These are phyloP conservation scores for Ceyx melanurus DNA, from an alignment of 2,113 vertebrate species.

Conservation along the genomic window DNA sequence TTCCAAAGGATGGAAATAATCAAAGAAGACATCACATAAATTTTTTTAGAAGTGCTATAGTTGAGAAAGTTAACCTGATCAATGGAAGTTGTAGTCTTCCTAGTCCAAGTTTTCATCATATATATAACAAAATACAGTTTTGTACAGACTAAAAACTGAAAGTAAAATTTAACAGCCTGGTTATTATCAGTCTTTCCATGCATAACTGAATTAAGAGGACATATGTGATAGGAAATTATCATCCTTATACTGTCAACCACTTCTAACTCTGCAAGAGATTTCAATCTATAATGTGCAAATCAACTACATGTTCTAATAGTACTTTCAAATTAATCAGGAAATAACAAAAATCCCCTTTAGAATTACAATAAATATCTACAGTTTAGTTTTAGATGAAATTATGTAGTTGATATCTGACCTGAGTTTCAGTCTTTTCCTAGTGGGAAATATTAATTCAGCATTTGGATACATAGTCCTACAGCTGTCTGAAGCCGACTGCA, in stretches of 20 bases:
- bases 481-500: slow-evolving; percentile 16
- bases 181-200: background rate
- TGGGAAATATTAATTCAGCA: slow-evolving; percentile 58
- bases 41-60: background rate
- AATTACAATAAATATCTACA: slow-evolving; percentile 29
- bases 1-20: background rate
- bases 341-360: background rate
- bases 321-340: background rate
- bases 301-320: background rate
- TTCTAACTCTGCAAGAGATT: slow-evolving; percentile 6
- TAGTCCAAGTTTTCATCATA: background rate
- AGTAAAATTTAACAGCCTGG: background rate
- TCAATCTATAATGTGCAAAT: background rate
- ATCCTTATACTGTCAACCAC: background rate
- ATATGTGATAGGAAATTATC: background rate
- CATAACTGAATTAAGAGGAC: background rate
- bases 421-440: slow-evolving; percentile 51
- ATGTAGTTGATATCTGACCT: slow-evolving; percentile 41
- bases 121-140: background rate
- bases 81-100: background rate
- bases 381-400: slow-evolving; percentile 41
- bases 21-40: background rate
- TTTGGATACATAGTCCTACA: slow-evolving; percentile 49
- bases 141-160: background rate
- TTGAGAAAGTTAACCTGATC: background rate